Evolutionary conservation across 2,888 invertebrate genomes (phyloP), one percentile per base, ranked within the genome.

Genomic region (Pristionchus entomophagus): DNA sequence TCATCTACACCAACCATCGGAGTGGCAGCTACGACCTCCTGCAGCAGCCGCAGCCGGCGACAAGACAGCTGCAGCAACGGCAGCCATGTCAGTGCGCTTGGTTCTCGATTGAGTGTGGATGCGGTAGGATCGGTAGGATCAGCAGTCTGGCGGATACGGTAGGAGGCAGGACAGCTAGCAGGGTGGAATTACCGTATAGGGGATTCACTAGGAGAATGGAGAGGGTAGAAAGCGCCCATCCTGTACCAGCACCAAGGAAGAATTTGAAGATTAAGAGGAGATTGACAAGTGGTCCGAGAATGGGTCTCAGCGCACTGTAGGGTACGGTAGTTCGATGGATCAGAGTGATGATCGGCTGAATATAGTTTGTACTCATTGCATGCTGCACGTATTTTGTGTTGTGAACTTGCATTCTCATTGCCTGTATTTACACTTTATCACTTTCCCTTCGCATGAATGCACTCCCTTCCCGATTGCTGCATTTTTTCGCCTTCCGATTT

Each of bases 1-100:
- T 84, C 45, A 84, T 84, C 84, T 84, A 84, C 84, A 84, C 84
- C 84, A 32, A 83, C 26, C n/a, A 29, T 12, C 38, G 77, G 19
- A 26, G 29, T 17, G 62, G 62, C 62, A 62, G 62, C 62, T 62
- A 62, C 62, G 62, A 62, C 62, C 38, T 65, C 32, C 32, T 65
- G 65, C 65, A 65, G 35, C 32, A 17, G 3, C 10, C 6, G 65
- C 65, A 65, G 65, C 65, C 17, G 4, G 32, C 2, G 8, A 14
- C 12, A 8, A 29, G 17, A 35, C 69, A 69, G 35, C 29, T 22
- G 35, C 69, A 69, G 69, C 69, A 69, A 5, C 8, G 8, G 45
- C 80, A 41, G 26, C 35, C n/a, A 81, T 81, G 81, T 81, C 56
- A 53, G 81, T 81, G 80, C 53, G 80, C 80, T 29, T 78, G 78